Percentiles rank a stretch among this genome's conserved stretches.
Conservation (phyloP, 2,797 vertebrate species). For the Iguana delicatissima region DNA sequence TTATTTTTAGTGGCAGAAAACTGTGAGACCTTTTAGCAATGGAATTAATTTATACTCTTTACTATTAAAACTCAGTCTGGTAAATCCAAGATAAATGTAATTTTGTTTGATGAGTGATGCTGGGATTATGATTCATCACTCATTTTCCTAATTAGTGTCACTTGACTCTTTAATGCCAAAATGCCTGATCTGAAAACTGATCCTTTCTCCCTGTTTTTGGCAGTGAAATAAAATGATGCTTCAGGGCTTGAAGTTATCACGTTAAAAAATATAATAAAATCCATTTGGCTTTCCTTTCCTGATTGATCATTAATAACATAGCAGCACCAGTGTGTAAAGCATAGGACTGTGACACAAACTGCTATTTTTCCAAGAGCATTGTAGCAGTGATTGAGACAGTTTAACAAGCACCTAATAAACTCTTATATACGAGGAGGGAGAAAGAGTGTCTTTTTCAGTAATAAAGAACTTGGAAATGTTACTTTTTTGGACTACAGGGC, state of each 20-base stretch:
- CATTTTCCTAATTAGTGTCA: conserved; percentile 69
- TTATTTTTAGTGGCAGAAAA: conserved; percentile 48
- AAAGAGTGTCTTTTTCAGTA: neutral
- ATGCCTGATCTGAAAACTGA: conserved; percentile 59
- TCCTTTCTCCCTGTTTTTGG: conserved; percentile 43
- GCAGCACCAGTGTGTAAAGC: neutral
- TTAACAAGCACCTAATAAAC: neutral
- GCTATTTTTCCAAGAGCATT: neutral
- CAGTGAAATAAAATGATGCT: conserved; percentile 48
- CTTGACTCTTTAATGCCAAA: conserved; percentile 69
- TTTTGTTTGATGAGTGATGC: conserved; percentile 67
- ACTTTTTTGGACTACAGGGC: no score
- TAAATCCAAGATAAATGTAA: conserved; percentile 67
- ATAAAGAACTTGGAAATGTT: no score
- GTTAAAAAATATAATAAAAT: conserved; percentile 45
- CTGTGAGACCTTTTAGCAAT: conserved; percentile 55
- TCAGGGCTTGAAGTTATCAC: conserved; percentile 25
- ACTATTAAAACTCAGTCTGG: conserved; percentile 49
- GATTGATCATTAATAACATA: conserved; percentile 23
- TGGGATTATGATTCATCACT: conserved; percentile 68
- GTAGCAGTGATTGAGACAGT: neutral
- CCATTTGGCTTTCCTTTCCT: neutral
- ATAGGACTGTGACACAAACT: neutral
- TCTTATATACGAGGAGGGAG: conserved; percentile 15
- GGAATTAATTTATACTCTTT: conserved; percentile 53